Conservation (phyloP, 2,888 invertebrate genomes). For the Alloplasta piceator region DNA sequence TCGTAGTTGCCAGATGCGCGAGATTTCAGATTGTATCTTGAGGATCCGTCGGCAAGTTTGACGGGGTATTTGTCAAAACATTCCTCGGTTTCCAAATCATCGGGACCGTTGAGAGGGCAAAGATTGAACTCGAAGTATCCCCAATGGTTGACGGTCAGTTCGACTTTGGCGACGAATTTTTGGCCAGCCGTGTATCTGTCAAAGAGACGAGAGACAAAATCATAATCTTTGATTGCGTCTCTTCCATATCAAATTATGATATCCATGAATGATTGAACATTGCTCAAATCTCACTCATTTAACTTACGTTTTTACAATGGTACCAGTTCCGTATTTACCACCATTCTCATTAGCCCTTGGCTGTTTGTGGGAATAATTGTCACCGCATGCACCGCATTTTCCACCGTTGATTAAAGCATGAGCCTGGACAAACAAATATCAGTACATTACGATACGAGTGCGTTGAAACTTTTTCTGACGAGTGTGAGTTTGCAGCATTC, state of each 20-base stretch:
- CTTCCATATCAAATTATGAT: too few species aligned
- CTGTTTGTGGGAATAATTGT: constrained; percentile 81
- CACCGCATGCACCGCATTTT: constrained; percentile 86
- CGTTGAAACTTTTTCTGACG: too few species aligned
- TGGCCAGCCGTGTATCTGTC: constrained; percentile 74
- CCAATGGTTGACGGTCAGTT: constrained; percentile 84
- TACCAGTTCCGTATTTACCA: constrained; percentile 40
- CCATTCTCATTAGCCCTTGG: constrained; percentile 84
- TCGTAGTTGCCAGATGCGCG: constrained; percentile 68
- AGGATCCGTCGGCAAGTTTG: constrained; percentile 76
- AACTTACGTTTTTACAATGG: constrained; percentile 53
- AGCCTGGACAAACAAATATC: constrained; percentile 70
- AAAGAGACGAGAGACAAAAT: not conserved
- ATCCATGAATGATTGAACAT: too few species aligned
- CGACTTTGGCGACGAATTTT: constrained; percentile 77
- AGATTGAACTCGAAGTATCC: constrained; percentile 84
- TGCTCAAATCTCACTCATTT: too few species aligned
- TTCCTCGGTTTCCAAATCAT: constrained; percentile 83
- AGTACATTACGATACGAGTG: too few species aligned
- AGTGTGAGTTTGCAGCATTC: too few species aligned
- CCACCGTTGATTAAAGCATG: constrained; percentile 83
- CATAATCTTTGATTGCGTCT: not conserved
- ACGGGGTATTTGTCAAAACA: constrained; percentile 84
- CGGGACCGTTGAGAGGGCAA: constrained; percentile 83
- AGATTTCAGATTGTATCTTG: constrained; percentile 70